These are phyloP conservation scores for Melanocharis versteri DNA, from an alignment of 2,113 vertebrate species.

Conservation along the genomic window DNA sequence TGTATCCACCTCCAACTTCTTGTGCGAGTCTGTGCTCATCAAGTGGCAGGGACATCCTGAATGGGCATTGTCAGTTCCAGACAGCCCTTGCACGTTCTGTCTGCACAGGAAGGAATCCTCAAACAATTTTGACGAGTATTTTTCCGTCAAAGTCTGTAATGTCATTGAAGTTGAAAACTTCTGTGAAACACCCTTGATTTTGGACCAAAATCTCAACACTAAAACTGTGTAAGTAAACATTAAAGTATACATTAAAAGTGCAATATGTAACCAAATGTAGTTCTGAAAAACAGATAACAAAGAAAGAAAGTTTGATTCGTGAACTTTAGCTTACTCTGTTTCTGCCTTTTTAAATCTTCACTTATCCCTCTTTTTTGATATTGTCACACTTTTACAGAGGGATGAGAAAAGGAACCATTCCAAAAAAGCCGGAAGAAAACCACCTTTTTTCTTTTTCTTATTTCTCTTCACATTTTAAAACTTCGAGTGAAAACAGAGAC, in stretches of 20 bases:
- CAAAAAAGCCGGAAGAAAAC: background rate
- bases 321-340: background rate
- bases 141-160: background rate
- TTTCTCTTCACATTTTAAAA: background rate
- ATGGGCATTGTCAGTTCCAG: background rate
- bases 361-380: background rate
- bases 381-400: background rate
- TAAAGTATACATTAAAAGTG: too few species aligned
- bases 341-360: background rate
- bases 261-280: background rate
- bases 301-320: background rate
- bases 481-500: background rate
- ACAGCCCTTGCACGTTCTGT: background rate
- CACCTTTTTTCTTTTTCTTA: background rate
- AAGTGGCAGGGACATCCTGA: background rate
- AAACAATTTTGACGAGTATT: background rate
- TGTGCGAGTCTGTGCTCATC: background rate
- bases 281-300: background rate
- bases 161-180: background rate
- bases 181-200: background rate
- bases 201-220: background rate
- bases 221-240: too few species aligned
- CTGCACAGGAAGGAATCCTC: background rate
- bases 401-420: background rate
- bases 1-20: background rate